Conservation (phyloP, 35 echinoderm and acorn worm genomes). For the Ophiothrix spiculata region DNA sequence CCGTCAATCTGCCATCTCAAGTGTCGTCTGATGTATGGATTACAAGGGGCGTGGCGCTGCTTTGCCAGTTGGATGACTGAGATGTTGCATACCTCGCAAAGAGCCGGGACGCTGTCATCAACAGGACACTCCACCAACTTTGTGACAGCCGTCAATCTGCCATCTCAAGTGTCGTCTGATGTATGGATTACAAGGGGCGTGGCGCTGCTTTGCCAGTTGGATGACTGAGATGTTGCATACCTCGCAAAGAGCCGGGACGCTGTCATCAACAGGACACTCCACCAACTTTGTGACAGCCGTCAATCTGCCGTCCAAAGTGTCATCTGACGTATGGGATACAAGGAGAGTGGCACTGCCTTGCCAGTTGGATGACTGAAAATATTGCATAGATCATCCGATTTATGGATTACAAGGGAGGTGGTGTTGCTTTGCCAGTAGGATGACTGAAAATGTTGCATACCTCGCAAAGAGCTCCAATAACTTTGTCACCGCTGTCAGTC, state of each 20-base stretch:
- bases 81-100: too few relatives aligned
- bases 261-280: too few relatives aligned
- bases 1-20: conserved; percentile 70
- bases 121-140: conserved; percentile 96
- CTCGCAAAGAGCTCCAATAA: conserved; percentile 88
- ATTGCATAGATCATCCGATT: too few relatives aligned
- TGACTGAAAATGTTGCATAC: conserved; percentile 60
- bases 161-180: conserved; percentile 62
- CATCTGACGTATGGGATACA: too few relatives aligned
- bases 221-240: too few relatives aligned
- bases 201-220: conserved; percentile 74
- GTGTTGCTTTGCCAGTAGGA: too few relatives aligned
- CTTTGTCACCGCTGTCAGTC: conserved; percentile 77
- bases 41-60: conserved; percentile 63
- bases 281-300: too few relatives aligned
- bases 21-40: conserved; percentile 81
- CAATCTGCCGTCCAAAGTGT: too few relatives aligned
- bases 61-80: conserved; percentile 84
- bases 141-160: conserved; percentile 75
- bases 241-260: too few relatives aligned
- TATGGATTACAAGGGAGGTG: too few relatives aligned
- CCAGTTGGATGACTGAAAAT: too few relatives aligned
- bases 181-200: conserved; percentile 85
- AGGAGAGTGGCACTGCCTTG: too few relatives aligned
- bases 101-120: conserved; percentile 91